Base-by-base conservation (phyloP, 2,888 invertebrate species). In the Eristalis arbustorum region DNA sequence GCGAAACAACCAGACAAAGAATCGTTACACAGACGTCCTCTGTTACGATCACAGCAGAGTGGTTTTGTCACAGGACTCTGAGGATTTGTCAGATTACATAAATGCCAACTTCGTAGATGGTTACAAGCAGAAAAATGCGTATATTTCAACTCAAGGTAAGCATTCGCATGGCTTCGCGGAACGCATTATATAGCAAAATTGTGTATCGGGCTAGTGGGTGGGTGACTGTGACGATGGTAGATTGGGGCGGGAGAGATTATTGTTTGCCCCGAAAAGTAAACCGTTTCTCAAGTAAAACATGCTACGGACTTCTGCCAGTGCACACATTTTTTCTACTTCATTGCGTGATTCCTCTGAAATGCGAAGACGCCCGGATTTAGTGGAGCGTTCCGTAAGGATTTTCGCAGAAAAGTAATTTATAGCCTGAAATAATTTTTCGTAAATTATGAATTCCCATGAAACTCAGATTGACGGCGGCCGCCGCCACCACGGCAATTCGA, bases 31-130 rank as follows among this genome's bases (percentile, higher is more conserved):
- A 89, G 99, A 99, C 93, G 98, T 99, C 71, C 94, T 98, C 88
- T 98, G 98, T 93, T 98, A 97, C 93, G 99, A 99, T 93, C 98
- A 98, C 93, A 97, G 97, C 92, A 95, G 99, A 90, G 98, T 99
- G 88, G 95, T 96, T 89, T 94, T 99, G 84, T 96, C 97, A 40
- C 95, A 95, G 91, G 93, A 95, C 42, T 96, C 97, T 90, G 95
- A 95, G 89, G 95, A 95, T 89, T 96, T 96, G 91, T 95, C 96
- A 67, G 98, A 98, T 93, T 99, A 99, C 92, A 98, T 99, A 92
- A 98, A 99, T 94, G 99, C 98, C 78, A 99, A 99, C 94, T 99
- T 96, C 93, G 98, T 99, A 73, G 98, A 99, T 93, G 99, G 99
- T 22, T 99, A 98, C 93, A 98, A 98, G 93, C 98, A 98, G 93